These are phyloP conservation scores for Harpalus rubripes DNA, from an alignment of 2,888 invertebrate genomes.

Conservation along the genomic window DNA sequence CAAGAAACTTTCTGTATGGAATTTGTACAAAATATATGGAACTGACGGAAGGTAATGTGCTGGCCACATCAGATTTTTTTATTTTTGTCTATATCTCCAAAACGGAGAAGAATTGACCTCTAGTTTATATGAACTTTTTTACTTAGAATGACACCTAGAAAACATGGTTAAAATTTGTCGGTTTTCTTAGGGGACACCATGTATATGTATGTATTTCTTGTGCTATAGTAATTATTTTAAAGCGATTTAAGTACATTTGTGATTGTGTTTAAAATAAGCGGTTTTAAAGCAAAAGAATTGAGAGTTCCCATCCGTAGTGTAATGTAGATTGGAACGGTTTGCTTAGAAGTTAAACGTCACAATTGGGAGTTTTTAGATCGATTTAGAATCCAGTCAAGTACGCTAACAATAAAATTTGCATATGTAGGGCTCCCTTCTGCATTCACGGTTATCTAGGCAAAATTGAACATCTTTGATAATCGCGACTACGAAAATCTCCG, in stretches of 20 bases:
- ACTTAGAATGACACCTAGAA: no score
- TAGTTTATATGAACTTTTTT: no score
- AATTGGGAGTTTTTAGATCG: constrained; percentile 38
- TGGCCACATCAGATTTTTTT: no score
- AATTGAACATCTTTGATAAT: constrained; percentile 7
- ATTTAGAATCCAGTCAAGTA: constrained; percentile 36
- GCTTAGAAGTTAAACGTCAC: constrained; percentile 41
- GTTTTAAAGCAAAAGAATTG: constrained; percentile 7
- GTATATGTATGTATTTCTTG: no score
- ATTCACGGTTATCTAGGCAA: constrained; percentile 14
- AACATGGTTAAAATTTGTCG: no score
- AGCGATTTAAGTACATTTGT: background rate
- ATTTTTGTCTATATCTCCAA: no score
- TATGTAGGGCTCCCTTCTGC: constrained; percentile 27
- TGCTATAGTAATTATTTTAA: no score
- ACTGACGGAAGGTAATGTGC: no score
- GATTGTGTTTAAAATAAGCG: background rate
- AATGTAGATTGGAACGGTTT: constrained; percentile 13
- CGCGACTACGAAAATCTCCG: background rate
- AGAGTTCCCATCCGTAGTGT: constrained; percentile 13
- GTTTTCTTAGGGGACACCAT: no score
- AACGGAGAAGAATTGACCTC: no score
- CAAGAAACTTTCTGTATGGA: no score
- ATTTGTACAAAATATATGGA: no score
- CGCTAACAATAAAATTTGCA: constrained; percentile 40